These are phyloP conservation scores for Hybognathus amarus DNA, from an alignment of 2,797 vertebrate genomes.

Conservation along the genomic window DNA sequence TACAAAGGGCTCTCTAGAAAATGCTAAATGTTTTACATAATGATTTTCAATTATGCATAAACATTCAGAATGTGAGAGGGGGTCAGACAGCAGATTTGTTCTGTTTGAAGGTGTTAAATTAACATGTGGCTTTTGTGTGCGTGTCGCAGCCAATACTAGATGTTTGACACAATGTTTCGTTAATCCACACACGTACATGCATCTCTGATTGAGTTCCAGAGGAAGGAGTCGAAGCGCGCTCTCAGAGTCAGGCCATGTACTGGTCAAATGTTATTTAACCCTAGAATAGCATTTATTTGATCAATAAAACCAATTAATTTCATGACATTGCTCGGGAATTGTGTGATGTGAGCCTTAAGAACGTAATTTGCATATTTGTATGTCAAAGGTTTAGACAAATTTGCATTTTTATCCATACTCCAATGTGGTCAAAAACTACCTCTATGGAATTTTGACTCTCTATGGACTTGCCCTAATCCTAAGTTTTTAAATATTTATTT, in stretches of 20 bases:
- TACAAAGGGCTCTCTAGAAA: conserved; percentile 20
- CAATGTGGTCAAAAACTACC: background rate
- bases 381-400: background rate
- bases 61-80: conserved; percentile 33
- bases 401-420: background rate
- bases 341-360: background rate
- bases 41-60: conserved; percentile 51
- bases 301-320: background rate
- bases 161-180: background rate
- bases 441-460: background rate
- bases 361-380: background rate
- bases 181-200: background rate
- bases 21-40: conserved; percentile 38
- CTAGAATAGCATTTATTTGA: background rate
- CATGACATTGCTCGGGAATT: background rate
- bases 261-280: background rate
- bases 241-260: background rate
- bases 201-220: background rate
- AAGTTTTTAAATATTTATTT: background rate
- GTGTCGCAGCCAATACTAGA: background rate
- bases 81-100: conserved; percentile 28
- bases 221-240: background rate
- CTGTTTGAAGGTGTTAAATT: conserved; percentile 40
- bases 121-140: conserved; percentile 9
- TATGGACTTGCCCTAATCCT: background rate